phyloP scores from a whole-genome alignment of 2,113 vertebrate species.

The Tonatia bakeri region DNA sequence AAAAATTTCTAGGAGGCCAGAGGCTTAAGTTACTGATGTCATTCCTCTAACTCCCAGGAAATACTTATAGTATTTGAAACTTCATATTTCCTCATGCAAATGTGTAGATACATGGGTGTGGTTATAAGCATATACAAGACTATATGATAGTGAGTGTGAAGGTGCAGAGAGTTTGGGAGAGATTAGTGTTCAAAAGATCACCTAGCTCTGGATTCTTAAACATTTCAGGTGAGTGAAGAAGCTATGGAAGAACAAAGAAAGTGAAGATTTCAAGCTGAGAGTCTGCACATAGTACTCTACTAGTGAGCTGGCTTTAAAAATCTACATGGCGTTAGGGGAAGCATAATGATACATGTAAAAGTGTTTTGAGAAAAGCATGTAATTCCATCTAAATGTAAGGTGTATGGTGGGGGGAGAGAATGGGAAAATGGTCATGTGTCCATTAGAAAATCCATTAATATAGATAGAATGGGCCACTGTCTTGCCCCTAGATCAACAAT shows the following conservation, averaged over 20 bases:
- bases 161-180: not conserved
- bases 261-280: constrained; percentile 32
- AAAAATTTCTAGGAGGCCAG: not conserved
- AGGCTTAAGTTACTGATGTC: not conserved
- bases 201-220: not conserved
- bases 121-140: not conserved
- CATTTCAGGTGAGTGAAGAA: not conserved
- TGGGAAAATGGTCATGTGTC: not conserved
- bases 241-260: not conserved
- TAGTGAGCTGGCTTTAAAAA: not conserved
- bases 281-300: not conserved
- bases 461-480: not conserved
- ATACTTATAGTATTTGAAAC: not conserved
- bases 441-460: not conserved
- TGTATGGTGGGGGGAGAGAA: not conserved
- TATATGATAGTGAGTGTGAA: not conserved
- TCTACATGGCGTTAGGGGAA: not conserved
- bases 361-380: not conserved
- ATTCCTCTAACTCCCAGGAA: not conserved
- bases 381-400: not conserved
- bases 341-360: not conserved
- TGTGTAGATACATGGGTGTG: not conserved
- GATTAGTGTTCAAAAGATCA: not conserved
- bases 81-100: not conserved
- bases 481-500: not conserved